A percentile compares a stretch with the other conserved stretches of the same genome.
These are phyloP conservation scores for Macquaria australasica DNA, from an alignment of 2,113 vertebrate species.

Conservation along the genomic window DNA sequence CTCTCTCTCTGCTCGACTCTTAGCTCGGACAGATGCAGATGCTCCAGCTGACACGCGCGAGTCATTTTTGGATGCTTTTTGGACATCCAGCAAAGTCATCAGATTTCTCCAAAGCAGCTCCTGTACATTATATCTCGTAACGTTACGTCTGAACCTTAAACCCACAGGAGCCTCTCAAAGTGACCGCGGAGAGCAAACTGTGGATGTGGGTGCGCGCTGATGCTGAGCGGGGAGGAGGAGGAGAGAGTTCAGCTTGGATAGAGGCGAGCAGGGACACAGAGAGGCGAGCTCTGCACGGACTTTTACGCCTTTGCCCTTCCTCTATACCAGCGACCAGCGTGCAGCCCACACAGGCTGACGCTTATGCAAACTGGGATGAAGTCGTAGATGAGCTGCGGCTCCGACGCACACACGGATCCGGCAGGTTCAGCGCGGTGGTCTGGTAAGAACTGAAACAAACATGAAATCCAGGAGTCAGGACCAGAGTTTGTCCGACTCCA, in stretches of 20 bases:
- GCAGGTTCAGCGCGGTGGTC: conserved; percentile 27
- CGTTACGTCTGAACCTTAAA: neutral
- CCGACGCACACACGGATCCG: conserved; percentile 21
- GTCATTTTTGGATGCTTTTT: conserved; percentile 7
- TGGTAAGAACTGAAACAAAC: conserved; percentile 23
- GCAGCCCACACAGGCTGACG: neutral
- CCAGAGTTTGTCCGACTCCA: conserved; percentile 91
- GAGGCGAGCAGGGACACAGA: neutral
- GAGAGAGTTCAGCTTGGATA: conserved; percentile 12
- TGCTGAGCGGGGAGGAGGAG: neutral
- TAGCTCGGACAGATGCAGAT: conserved; percentile 12
- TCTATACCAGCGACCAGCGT: neutral
- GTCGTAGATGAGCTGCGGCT: conserved; percentile 34
- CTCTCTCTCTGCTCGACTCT: neutral
- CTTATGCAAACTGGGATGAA: neutral
- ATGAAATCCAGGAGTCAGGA: conserved; percentile 91
- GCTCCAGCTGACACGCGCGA: conserved; percentile 14
- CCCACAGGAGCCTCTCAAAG: neutral
- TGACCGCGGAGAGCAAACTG: neutral
- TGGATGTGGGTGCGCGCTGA: conserved; percentile 24
- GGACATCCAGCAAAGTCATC: conserved; percentile 3
- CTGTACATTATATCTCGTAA: too few species aligned
- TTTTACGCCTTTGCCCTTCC: neutral
- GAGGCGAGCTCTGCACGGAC: neutral
- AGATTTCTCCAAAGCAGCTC: neutral